Evolutionary conservation across 2,888 invertebrate genomes (phyloP).

Genomic region (Himalopsyche kuldschensis): DNA sequence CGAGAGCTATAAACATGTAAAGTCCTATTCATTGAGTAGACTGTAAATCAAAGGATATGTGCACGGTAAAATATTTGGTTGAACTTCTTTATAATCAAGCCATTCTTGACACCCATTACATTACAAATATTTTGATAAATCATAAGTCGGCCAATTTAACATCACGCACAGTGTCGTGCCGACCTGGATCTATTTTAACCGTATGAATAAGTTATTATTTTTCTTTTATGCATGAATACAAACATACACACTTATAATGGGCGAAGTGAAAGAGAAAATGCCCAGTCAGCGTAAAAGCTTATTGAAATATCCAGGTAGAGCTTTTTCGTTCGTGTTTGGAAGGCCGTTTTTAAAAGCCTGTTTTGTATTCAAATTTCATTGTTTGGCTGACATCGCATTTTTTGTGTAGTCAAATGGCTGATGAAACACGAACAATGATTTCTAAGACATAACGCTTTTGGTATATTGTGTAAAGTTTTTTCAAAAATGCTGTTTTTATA

Average conservation of each 20-base stretch:
- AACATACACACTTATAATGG: slow-evolving; percentile 1
- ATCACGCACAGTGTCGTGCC: slow-evolving; percentile 20
- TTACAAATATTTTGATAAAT: background rate
- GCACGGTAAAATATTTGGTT: background rate
- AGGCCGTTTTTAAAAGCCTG: slow-evolving; percentile 16
- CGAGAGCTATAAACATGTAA: too few species aligned
- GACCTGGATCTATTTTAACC: slow-evolving; percentile 1
- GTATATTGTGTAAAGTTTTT: background rate
- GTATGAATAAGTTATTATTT: slow-evolving; percentile 32
- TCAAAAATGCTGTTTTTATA: background rate
- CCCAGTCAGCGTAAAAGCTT: slow-evolving; percentile 13
- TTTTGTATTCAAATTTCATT: slow-evolving; percentile 17
- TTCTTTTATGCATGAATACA: slow-evolving; percentile 9
- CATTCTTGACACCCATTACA: background rate
- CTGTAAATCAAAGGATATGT: too few species aligned
- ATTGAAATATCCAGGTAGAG: slow-evolving; percentile 30
- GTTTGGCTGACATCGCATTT: slow-evolving; percentile 7
- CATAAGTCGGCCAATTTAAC: background rate
- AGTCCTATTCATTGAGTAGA: too few species aligned
- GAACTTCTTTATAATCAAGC: background rate
- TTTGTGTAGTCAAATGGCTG: background rate
- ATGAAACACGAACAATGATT: slow-evolving; percentile 1
- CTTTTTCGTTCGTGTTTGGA: slow-evolving; percentile 11
- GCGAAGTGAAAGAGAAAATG: background rate
- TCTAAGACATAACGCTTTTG: background rate